Conservation (phyloP, 2,113 vertebrate species). For the Colius striatus region DNA sequence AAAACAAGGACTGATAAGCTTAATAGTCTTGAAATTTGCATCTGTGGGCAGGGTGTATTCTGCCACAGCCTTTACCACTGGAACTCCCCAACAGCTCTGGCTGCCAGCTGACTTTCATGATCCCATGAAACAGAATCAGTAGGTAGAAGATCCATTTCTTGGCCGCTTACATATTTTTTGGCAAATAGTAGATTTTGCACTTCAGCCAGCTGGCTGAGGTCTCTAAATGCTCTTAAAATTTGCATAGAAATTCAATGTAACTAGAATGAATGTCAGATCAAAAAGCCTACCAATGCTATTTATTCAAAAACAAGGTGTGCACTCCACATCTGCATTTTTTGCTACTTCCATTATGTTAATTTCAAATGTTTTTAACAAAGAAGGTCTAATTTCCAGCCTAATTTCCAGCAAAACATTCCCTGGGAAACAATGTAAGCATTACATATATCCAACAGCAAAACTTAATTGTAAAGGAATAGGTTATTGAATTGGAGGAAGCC, state of each 20-base stretch:
- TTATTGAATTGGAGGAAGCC: neutral
- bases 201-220: neutral
- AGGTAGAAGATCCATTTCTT: neutral
- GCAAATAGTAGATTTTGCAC: neutral
- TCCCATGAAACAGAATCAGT: neutral
- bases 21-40: neutral
- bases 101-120: neutral
- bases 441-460: neutral
- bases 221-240: neutral
- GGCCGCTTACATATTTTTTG: neutral
- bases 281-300: neutral
- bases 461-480: neutral
- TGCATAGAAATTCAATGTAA: neutral
- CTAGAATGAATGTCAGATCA: neutral
- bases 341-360: neutral
- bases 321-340: neutral
- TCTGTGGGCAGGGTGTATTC: neutral
- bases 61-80: neutral
- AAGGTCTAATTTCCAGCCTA: neutral
- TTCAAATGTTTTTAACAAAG: constrained; percentile 2
- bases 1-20: neutral
- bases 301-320: neutral
- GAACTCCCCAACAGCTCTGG: neutral
- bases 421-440: neutral
- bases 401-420: neutral